phyloP scores from a whole-genome alignment of 2,113 vertebrate species.

The Rhegmatorhina hoffmannsi region DNA sequence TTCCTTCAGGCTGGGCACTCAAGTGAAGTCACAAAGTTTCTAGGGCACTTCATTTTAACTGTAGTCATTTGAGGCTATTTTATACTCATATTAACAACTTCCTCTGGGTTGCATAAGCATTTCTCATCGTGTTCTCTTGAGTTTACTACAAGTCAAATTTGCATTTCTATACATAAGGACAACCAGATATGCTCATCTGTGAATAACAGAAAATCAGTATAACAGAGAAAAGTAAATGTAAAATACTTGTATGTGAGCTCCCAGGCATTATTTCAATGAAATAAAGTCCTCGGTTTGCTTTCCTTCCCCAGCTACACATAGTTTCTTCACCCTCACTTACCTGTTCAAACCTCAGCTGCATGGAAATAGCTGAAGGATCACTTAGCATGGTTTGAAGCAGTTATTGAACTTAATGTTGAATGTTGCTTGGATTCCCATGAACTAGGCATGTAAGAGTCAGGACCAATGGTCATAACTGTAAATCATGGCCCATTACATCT shows the following conservation, averaged over 20 bases:
- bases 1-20: constrained; percentile 54
- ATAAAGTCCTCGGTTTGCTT: background rate
- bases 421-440: background rate
- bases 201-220: background rate
- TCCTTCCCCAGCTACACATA: rapidly evolving
- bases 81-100: background rate
- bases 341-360: background rate
- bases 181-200: background rate
- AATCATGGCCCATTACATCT: background rate
- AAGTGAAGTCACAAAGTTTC: constrained; percentile 42
- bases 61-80: background rate
- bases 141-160: background rate
- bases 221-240: background rate
- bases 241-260: background rate
- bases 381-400: background rate
- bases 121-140: background rate
- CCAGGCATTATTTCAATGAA: background rate
- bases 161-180: background rate
- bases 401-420: background rate
- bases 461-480: background rate
- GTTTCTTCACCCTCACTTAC: background rate
- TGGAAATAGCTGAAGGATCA: background rate
- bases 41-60: background rate
- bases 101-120: background rate
- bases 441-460: background rate